Evolutionary conservation across 37 sponge, comb jelly and placozoan genomes (phyloP).

Genomic region (Spongilla lacustris): DNA sequence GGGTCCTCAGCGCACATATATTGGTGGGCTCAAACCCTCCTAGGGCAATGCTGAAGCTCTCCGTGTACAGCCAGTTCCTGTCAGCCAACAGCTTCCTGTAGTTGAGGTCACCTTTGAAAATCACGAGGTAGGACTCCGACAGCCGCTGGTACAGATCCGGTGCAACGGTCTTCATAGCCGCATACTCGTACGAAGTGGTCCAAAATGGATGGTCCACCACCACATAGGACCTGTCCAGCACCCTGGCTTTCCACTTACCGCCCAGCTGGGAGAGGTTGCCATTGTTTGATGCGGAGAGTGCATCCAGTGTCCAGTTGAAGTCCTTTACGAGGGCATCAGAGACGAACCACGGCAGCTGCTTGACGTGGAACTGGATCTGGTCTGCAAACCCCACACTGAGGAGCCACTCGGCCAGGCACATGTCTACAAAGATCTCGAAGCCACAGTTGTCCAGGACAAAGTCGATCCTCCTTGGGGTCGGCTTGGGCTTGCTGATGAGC

Average conservation of each 20-base stretch:
- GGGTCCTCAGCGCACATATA: slow-evolving; percentile 89
- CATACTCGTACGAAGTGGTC: slow-evolving; percentile 90
- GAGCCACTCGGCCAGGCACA: slow-evolving; percentile 91
- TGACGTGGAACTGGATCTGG: slow-evolving; percentile 82
- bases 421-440: slow-evolving; percentile 92
- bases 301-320: slow-evolving; percentile 81
- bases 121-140: slow-evolving; percentile 62
- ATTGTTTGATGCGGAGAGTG: slow-evolving; percentile 36
- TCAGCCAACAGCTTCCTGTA: slow-evolving; percentile 96
- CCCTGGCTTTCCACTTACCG: slow-evolving; percentile 50
- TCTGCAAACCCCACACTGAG: slow-evolving; percentile 54
- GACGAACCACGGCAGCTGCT: slow-evolving; percentile 98
- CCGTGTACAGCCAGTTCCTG: slow-evolving; percentile 90
- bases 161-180: slow-evolving; percentile 77
- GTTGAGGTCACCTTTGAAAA: slow-evolving; percentile 99
- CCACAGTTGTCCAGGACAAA: slow-evolving; percentile 97
- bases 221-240: slow-evolving; percentile 57
- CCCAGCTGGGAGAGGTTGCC: slow-evolving; percentile 54
- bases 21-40: slow-evolving; percentile 87
- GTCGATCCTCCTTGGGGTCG: slow-evolving; percentile 61
- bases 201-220: slow-evolving; percentile 87
- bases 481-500: slow-evolving; percentile 32
- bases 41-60: slow-evolving; percentile 74
- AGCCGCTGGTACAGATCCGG: slow-evolving; percentile 85
- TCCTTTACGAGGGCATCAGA: slow-evolving; percentile 87